Evolutionary conservation across 2,113 vertebrate species (phyloP), one percentile per base, ranked within the genome.

Genomic region (Gadus macrocephalus): DNA sequence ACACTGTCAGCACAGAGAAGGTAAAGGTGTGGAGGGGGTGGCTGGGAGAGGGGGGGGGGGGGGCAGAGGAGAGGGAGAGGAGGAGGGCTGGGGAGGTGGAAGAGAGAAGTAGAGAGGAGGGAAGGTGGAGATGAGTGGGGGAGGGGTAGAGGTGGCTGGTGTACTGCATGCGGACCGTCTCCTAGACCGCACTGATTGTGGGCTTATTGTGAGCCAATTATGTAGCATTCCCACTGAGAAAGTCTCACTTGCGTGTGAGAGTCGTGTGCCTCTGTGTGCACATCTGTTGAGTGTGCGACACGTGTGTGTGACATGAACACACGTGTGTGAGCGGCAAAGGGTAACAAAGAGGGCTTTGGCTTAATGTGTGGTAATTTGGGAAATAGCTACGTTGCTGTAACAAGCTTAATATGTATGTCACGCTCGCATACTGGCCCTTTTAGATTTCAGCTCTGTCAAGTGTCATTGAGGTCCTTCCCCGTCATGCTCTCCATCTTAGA

Each of bases 171-270:
- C 42, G 11, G 42, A 49, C 83, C 77, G 76, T 78, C 64, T 9
- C 76, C 72, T 27, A 74, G 71, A 79, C 79, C 73, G 61, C 78
- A 76, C 80, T 80, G 74, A 82, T 79, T 49, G 42, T 49, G 42
- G 76, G 72, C 56, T 74, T 77, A 76, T 82, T 83, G 72, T 74
- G 74, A 87, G 68, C 79, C 82, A 82, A 81, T 88, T 81, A 84
- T 74, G 73, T 74, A 69, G 62, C 56, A 71, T 76, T 84, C 70
- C 69, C 72, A 68, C 69, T 75, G 66, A 82, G 78, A 78, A 77
- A 80, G 66, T 82, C 84, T 80, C 67, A 4, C 71, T 64, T 64
- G 72, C 9, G 9, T 49, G 42, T 49, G 42, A 49, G 42, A 9
- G 12, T 49, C 42, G 14, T 9, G 38, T 49, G 42, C 11, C 42